Percentiles rank a stretch among this genome's conserved stretches.
These are phyloP conservation scores for Pionites leucogaster DNA, from an alignment of 2,113 vertebrate genomes.

Conservation along the genomic window DNA sequence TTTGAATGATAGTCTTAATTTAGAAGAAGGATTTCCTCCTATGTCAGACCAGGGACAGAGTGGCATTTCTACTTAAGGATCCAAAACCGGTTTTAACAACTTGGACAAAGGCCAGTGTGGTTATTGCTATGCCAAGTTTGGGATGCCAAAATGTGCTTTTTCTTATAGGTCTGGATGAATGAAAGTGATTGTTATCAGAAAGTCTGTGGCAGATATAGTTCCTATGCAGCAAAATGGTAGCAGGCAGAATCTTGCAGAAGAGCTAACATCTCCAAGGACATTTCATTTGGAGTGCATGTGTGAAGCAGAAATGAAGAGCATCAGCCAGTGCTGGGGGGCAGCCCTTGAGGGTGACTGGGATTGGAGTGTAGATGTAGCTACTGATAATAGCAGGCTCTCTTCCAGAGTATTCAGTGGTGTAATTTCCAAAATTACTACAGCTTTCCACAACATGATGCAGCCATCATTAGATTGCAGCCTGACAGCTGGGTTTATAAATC, in stretches of 20 bases:
- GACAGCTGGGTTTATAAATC: slow-evolving; percentile 18
- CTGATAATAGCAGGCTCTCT: not conserved
- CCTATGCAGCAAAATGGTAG: not conserved
- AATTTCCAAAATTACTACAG: not conserved
- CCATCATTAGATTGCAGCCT: not conserved
- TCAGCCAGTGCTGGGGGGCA: not conserved
- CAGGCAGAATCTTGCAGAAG: not conserved
- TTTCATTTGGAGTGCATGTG: not conserved
- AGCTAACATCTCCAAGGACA: not conserved
- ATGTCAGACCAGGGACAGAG: not conserved
- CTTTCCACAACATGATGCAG: not conserved
- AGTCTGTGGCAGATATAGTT: not conserved
- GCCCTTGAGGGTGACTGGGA: not conserved
- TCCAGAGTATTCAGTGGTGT: not conserved
- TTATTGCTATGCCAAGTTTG: not conserved
- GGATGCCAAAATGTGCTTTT: not conserved
- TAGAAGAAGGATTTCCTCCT: not conserved
- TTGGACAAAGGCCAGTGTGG: not conserved
- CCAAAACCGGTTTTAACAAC: not conserved
- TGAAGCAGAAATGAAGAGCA: not conserved
- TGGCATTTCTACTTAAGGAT: not conserved
- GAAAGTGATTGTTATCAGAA: not conserved
- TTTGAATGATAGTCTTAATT: not conserved
- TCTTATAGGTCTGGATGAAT: not conserved
- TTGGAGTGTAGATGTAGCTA: not conserved